Evolutionary conservation across 2,113 vertebrate species (phyloP), one percentile per base, ranked within the genome.

Genomic region (Psettodes erumei): DNA sequence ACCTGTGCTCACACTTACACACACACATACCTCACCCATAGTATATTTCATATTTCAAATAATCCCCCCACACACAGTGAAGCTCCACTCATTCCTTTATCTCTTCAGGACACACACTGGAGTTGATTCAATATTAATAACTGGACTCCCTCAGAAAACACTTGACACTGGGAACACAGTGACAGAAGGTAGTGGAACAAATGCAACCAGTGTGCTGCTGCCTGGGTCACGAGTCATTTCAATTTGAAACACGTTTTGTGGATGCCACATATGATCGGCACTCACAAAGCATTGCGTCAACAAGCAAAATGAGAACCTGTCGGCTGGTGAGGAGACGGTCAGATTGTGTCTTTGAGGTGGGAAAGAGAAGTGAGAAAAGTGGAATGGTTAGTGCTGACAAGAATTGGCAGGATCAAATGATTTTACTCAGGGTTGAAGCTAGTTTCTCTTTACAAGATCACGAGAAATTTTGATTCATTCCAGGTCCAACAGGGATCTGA

Each of bases 101-200:
- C 68, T 13, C 42, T 16, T 6, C 6, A 12, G 10, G 27, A 45
- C 53, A 70, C 42, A 60, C 13, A 13, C 3, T 48, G 3, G 19
- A 32, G 5, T 33, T 33, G 25, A 27, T 73, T 54, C 37, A 45
- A 63, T 54, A 54, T 54, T 73, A 25, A 63, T 43, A 54, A 8
- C 25, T 3, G 2, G 3, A 15, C 30, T 4, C 30, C 43, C 19
- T 43, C 37, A 45, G 48, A n/a, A 53, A 32, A 53, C 21, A 40
- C 55, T 27, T 6, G 27, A 43, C 37, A 9, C 37, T 16, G 37
- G n/a, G n/a, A n/a, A 13, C 19, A n/a, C 7, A 19, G 18, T n/a
- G 9, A 45, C 43, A 45, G 7, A 45, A 19, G 18, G 5, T 7
- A 43, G 42, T 15, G 38, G 33, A 6, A 8, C 3, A 2, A n/a